Evolutionary conservation across 2,113 vertebrate species (phyloP).

Genomic region (Silurus glanis): DNA sequence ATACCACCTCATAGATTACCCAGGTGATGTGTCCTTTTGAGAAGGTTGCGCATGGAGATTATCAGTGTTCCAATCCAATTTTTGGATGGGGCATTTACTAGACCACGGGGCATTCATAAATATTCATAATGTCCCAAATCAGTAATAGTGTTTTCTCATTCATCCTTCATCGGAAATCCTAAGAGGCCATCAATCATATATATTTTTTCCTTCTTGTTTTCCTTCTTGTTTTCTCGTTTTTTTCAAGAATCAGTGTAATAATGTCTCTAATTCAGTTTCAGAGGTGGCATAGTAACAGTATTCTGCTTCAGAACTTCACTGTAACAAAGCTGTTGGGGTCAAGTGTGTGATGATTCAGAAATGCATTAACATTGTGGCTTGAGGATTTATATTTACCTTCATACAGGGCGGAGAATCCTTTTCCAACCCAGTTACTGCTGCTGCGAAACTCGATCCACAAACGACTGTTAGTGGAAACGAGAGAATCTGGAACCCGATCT

Average conservation of each 20-base stretch:
- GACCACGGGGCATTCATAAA: not conserved
- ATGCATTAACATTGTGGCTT: not conserved
- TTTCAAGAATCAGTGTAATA: not conserved
- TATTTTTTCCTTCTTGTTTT: no score
- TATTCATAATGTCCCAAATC: not conserved
- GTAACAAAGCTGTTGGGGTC: not conserved
- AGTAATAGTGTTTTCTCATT: no score
- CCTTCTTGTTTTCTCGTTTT: no score
- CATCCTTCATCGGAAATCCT: no score
- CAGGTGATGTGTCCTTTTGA: no score
- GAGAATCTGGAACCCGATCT: conserved; percentile 88
- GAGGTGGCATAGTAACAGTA: not conserved
- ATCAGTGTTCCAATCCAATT: no score
- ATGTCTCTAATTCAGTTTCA: not conserved
- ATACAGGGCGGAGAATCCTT: conserved; percentile 91
- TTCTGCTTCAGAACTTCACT: not conserved
- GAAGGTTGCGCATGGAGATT: no score
- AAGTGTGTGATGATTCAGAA: not conserved
- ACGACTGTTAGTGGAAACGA: conserved; percentile 88
- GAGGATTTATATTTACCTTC: conserved; percentile 76
- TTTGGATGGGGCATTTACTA: not conserved
- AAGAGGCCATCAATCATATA: no score
- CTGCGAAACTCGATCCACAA: conserved; percentile 99
- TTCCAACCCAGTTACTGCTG: conserved; percentile 99
- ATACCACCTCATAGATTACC: no score